Evolutionary conservation across 2,888 invertebrate species (phyloP), one percentile per base, ranked within the genome.

Genomic region (Dyspetes luteomarginatus): DNA sequence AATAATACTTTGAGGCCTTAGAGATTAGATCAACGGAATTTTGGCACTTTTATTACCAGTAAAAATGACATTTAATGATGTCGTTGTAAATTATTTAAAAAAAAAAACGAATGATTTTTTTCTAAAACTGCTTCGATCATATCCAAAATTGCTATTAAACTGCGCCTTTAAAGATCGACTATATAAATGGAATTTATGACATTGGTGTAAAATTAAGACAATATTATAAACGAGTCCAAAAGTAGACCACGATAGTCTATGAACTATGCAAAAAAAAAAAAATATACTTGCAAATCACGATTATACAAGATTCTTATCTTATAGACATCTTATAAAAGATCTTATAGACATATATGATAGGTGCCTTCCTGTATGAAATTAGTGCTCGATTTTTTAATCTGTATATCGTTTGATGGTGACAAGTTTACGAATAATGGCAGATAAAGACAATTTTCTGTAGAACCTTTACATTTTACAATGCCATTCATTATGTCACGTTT

Each of bases 331-430:
- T n/a, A n/a, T n/a, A n/a, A n/a, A n/a, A n/a, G n/a, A 88, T 85
- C 86, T 86, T 85, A 67, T 87, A 87, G 84, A 85, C 79, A 78
- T 83, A 86, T 79, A 75, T 86, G 82, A 88, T 91, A 90, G 90
- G 91, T 90, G 90, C 90, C 90, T 91, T 90, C 86, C 85, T 89
- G 85, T 78, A 88, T 85, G 82, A 85, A 85, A 82, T 83, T 81
- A 78, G 71, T 85, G 83, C 82, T 85, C 82, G 84, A 81, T 84
- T 79, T 85, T 87, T 60, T 83, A 86, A 83, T 85, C 79, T 83
- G 68, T 78, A 65, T 75, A 74, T 82, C 65, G 50, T 71, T 48
- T 64, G 48, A 30, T 55, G 41, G 15, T 58, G 58, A 55, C 56
- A 41, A 58, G 67, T 60, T 30, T 68, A 50, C 48, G 52, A 68